These are phyloP conservation scores for Myxocyprinus asiaticus DNA, from an alignment of 2,113 vertebrate species.

Conservation along the genomic window DNA sequence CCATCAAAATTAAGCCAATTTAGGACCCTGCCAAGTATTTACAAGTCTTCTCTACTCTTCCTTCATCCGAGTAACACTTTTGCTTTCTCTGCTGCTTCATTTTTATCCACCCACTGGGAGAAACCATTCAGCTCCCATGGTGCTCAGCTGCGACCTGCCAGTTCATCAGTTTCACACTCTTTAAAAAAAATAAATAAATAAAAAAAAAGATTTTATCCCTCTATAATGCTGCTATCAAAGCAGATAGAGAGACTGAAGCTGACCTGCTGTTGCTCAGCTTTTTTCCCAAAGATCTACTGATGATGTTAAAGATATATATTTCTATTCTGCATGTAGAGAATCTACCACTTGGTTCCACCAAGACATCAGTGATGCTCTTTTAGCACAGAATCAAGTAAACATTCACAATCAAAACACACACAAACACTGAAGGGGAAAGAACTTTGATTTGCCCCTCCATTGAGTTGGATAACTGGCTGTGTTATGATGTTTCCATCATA, in stretches of 20 bases:
- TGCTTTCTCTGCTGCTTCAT: not conserved
- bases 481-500: too few relatives aligned
- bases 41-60: not conserved
- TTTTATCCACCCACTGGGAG: conserved; percentile 5
- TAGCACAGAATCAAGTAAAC: too few relatives aligned
- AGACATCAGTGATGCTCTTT: too few relatives aligned
- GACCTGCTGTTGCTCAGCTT: not conserved
- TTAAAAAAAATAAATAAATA: too few relatives aligned
- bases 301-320: not conserved
- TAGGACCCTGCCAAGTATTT: conserved; percentile 3
- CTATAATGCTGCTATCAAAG: not conserved
- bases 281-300: not conserved
- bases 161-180: not conserved
- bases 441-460: too few relatives aligned
- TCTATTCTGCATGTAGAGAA: not conserved
- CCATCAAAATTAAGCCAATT: not conserved
- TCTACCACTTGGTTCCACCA: too few relatives aligned
- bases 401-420: too few relatives aligned
- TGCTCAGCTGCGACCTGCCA: not conserved
- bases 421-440: too few relatives aligned
- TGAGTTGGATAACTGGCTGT: too few relatives aligned
- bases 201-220: not conserved
- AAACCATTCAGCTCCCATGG: conserved; percentile 2
- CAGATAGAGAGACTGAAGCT: not conserved
- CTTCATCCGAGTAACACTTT: not conserved